Conservation (phyloP, 2,888 invertebrate species). For the Caenorhabditis drosophilae region DNA sequence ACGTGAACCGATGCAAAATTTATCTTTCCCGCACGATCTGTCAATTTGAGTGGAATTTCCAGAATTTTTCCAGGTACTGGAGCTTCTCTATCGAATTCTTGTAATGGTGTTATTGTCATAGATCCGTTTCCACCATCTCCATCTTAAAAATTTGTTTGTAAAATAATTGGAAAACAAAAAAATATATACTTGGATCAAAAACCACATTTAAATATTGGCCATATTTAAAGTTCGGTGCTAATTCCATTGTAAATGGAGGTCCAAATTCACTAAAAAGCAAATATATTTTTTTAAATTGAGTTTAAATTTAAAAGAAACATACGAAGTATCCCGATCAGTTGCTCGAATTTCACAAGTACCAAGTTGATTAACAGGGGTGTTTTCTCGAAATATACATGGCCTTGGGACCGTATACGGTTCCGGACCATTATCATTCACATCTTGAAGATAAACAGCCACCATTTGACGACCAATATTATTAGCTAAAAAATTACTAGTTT, state of each 20-base stretch:
- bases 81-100: slow-evolving; percentile 62
- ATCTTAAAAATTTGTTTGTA: slow-evolving; percentile 74
- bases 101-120: slow-evolving; percentile 91
- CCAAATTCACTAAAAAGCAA: slow-evolving; percentile 72
- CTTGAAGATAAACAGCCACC: slow-evolving; percentile 79
- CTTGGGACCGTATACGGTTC: slow-evolving; percentile 85
- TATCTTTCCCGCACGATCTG: slow-evolving; percentile 84
- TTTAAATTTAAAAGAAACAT: slow-evolving; percentile 10
- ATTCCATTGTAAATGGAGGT: slow-evolving; percentile 82
- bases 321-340: slow-evolving; percentile 65
- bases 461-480: slow-evolving; percentile 83
- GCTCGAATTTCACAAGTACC: slow-evolving; percentile 72
- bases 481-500: slow-evolving; percentile 70
- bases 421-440: slow-evolving; percentile 91
- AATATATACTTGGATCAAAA: slow-evolving; percentile 86
- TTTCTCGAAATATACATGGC: slow-evolving; percentile 91
- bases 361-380: slow-evolving; percentile 82
- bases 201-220: slow-evolving; percentile 89
- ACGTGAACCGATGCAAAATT: slow-evolving; percentile 73
- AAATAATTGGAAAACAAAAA: neutral
- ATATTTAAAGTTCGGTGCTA: slow-evolving; percentile 57
- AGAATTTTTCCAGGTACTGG: slow-evolving; percentile 74
- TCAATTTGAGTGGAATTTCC: slow-evolving; percentile 93
- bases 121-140: slow-evolving; percentile 96
- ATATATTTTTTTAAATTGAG: neutral